phyloP scores from a whole-genome alignment of 2,113 vertebrate genomes.

The Austrofundulus limnaeus region DNA sequence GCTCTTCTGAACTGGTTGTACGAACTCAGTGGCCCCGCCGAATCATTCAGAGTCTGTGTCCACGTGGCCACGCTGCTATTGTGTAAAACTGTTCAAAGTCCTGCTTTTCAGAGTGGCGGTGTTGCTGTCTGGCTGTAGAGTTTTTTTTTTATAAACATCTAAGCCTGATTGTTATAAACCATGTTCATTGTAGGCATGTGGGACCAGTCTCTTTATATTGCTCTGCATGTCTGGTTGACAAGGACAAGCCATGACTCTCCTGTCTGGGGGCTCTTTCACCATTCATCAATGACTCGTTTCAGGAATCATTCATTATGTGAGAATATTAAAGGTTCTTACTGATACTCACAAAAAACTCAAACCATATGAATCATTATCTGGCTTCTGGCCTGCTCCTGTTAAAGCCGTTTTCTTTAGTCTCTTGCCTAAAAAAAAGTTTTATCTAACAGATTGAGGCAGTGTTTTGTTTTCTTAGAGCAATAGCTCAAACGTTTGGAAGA shows the following conservation, averaged over 20 bases:
- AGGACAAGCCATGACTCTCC: not conserved
- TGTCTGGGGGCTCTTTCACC: too few species aligned
- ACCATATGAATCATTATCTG: conserved; percentile 1
- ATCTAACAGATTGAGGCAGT: not conserved
- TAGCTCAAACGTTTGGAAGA: too few species aligned
- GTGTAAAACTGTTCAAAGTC: conserved; percentile 41
- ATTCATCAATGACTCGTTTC: too few species aligned
- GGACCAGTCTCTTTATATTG: conserved; percentile 4
- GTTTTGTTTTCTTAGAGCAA: too few species aligned
- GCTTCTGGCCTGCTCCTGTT: not conserved
- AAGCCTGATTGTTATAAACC: conserved; percentile 27
- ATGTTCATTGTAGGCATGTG: conserved; percentile 15
- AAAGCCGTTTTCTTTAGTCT: not conserved
- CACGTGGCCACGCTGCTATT: conserved; percentile 44
- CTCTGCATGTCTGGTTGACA: conserved; percentile 1
- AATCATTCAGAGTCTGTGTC: conserved; percentile 48
- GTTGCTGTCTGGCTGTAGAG: conserved; percentile 24
- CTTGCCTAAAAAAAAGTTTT: conserved; percentile 1
- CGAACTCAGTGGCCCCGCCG: conserved; percentile 58
- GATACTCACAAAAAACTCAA: not conserved
- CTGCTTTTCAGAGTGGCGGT: conserved; percentile 29
- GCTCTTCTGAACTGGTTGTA: conserved; percentile 43
- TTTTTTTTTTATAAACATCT: conserved; percentile 18
- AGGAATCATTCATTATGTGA: too few species aligned
- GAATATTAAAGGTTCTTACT: not conserved